Base-by-base conservation (phyloP, 2,888 invertebrate species). In the Penaeus monodon region DNA sequence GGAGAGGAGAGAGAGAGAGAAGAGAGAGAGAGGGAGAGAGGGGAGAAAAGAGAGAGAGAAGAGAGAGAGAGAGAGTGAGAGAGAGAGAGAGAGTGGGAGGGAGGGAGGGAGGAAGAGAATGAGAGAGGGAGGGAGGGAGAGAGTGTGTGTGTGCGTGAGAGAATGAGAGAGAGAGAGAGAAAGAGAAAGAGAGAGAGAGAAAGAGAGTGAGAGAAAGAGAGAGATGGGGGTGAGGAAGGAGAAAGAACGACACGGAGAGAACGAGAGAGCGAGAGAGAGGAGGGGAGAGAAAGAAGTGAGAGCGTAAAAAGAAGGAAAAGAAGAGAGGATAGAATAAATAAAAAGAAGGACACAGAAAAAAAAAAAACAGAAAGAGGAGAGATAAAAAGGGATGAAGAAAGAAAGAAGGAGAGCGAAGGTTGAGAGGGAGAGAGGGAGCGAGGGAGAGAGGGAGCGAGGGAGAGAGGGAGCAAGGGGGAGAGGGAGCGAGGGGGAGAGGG, bases 101-200 rank as follows among this genome's bases (percentile, higher is more conserved):
- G 77, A 44, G 44, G 57, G 77, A 77, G 77, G 57, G 76, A n/a
- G n/a, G n/a, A 20, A 44, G 44, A 77, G 77, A 77, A 27, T 27
- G 44, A 44, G 57, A 77, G 49, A 27, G 10, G 76, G 4, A 33
- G 14, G 76, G 76, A 24, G 76, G 24, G 76, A 24, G 44, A 2
- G 57, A n/a, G 77, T 33, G n/a, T n/a, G n/a, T n/a, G n/a, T n/a
- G n/a, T n/a, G n/a, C n/a, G n/a, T n/a, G n/a, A n/a, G n/a, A n/a
- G n/a, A n/a, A n/a, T n/a, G n/a, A n/a, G n/a, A n/a, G n/a, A n/a
- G n/a, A n/a, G n/a, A n/a, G n/a, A n/a, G n/a, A n/a, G n/a, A n/a
- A n/a, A n/a, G n/a, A n/a, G n/a, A n/a, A n/a, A n/a, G n/a, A n/a
- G n/a, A n/a, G n/a, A n/a, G n/a, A n/a, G n/a, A n/a, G n/a, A n/a